These are phyloP conservation scores for Cybosia mesomella DNA, from an alignment of 2,888 invertebrate genomes.

Conservation along the genomic window DNA sequence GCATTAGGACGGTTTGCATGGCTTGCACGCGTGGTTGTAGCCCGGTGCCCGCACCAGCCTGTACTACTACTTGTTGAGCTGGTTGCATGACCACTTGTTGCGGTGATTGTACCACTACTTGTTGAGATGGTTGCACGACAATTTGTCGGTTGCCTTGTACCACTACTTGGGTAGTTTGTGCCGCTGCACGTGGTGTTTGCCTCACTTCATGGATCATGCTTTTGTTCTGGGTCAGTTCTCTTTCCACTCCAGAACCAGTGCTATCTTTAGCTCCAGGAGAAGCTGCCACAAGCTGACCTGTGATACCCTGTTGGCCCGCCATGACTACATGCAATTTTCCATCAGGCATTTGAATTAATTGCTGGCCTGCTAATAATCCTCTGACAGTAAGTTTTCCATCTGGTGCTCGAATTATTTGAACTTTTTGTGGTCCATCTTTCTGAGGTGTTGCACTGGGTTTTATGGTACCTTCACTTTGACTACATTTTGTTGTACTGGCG, in stretches of 20 bases:
- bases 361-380: conserved; percentile 96
- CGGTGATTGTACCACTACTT: conserved; percentile 42
- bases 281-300: conserved; percentile 78
- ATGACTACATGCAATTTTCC: conserved; percentile 95
- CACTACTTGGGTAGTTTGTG: conserved; percentile 61
- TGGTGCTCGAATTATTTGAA: conserved; percentile 96
- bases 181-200: conserved; percentile 44
- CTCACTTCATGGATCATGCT: conserved; percentile 39
- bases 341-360: conserved; percentile 96
- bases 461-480: conserved; percentile 66
- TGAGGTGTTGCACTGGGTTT: conserved; percentile 66
- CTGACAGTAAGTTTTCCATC: conserved; percentile 97
- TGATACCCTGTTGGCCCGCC: conserved; percentile 87
- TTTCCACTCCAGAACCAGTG: conserved; percentile 25
- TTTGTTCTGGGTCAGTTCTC: conserved; percentile 34
- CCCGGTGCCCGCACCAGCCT: conserved; percentile 57
- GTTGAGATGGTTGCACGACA: conserved; percentile 70
- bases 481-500: conserved; percentile 70
- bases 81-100: conserved; percentile 67
- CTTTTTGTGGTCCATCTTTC: conserved; percentile 90
- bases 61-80: conserved; percentile 63
- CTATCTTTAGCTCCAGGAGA: conserved; percentile 64
- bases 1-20: conserved; percentile 76
- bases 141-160: conserved; percentile 69
- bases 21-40: conserved; percentile 45